Conservation (phyloP, 2,797 vertebrate genomes). For the Cuniculus paca region DNA sequence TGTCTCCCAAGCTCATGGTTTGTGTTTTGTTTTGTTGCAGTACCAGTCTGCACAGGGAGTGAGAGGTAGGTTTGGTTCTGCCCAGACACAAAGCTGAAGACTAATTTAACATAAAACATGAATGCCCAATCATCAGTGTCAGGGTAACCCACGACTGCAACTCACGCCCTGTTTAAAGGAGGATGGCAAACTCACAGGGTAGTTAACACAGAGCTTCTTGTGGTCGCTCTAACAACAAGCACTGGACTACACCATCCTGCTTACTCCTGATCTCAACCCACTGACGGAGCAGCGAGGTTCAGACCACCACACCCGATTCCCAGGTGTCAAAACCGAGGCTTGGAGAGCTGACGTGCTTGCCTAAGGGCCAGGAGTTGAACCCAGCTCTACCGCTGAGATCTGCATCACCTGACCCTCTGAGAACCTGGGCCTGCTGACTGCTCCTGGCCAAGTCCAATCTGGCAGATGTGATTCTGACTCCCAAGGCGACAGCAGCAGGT, state of each 20-base stretch:
- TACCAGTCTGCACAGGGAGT: neutral
- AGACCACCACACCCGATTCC: neutral
- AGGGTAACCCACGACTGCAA: neutral
- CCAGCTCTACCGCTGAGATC: neutral
- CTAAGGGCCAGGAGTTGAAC: neutral
- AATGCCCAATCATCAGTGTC: neutral
- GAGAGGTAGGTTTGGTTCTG: neutral
- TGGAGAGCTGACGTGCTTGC: neutral
- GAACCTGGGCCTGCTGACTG: neutral
- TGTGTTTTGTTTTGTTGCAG: neutral
- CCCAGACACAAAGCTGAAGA: neutral
- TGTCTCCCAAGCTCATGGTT: neutral
- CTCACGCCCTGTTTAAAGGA: constrained; percentile 11
- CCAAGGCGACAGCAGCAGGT: neutral
- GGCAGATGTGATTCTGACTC: neutral
- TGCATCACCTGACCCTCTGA: neutral
- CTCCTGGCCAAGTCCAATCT: neutral
- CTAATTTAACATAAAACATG: constrained; percentile 26
- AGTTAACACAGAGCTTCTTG: neutral
- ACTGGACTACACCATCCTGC: neutral
- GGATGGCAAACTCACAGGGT: neutral
- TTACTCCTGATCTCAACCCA: neutral
- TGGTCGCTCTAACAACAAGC: neutral
- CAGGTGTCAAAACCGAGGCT: neutral
- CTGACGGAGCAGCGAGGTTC: neutral